Conservation (phyloP, 2,888 invertebrate genomes). For the Dryobota labecula region DNA sequence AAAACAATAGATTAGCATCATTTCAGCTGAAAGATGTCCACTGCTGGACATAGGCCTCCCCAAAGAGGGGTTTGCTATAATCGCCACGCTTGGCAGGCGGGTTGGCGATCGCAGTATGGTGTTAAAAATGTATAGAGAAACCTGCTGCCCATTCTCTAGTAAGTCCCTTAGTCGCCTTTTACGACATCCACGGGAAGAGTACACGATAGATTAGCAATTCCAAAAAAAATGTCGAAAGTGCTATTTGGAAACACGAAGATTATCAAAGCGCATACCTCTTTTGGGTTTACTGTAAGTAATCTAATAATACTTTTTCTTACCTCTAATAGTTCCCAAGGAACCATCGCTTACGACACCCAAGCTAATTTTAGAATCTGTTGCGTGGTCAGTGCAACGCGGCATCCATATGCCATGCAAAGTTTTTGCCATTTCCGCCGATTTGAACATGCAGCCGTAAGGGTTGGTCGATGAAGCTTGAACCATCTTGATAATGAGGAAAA, state of each 20-base stretch:
- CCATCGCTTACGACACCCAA: conserved; percentile 85
- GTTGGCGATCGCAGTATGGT: no score
- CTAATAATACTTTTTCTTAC: conserved; percentile 63
- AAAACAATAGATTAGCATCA: no score
- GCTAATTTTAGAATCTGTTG: conserved; percentile 69
- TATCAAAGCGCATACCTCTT: not conserved
- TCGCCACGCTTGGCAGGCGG: no score
- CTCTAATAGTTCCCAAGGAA: conserved; percentile 82
- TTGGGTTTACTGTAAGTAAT: not conserved
- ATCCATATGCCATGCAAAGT: conserved; percentile 78
- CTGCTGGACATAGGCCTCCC: no score
- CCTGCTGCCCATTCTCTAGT: no score
- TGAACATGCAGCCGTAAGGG: conserved; percentile 82
- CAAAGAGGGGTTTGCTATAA: no score
- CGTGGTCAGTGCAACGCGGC: conserved; percentile 65
- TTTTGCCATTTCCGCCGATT: conserved; percentile 76
- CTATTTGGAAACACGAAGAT: not conserved
- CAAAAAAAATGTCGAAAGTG: no score
- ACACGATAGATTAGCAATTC: not conserved
- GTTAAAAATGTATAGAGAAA: no score
- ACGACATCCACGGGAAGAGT: no score
- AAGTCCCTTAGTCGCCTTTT: no score
- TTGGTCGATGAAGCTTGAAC: conserved; percentile 70
- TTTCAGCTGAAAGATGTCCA: no score
- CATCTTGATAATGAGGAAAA: conserved; percentile 32